Conservation (phyloP, 1,140 invertebrate genomes). For the Drosophila fuyamai region DNA sequence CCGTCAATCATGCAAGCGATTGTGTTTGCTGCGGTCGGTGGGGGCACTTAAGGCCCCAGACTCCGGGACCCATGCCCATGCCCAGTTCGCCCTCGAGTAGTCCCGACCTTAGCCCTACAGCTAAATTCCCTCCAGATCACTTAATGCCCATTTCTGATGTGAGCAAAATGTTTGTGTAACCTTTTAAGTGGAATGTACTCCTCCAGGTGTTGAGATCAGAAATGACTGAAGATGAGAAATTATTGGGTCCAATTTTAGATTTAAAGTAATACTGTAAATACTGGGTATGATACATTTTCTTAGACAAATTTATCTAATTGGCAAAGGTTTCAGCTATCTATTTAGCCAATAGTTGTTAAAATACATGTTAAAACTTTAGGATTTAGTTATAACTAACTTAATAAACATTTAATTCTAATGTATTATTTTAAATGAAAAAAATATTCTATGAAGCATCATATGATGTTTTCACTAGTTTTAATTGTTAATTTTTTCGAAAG, state of each 20-base stretch:
- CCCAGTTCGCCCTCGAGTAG: conserved; percentile 6
- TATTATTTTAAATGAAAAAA: too few relatives aligned
- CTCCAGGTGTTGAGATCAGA: conserved; percentile 15
- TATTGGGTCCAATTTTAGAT: too few relatives aligned
- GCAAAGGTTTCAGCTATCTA: too few relatives aligned
- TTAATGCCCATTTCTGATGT: conserved; percentile 32
- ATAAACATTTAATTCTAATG: too few relatives aligned
- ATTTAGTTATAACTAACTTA: too few relatives aligned
- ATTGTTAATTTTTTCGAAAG: neutral
- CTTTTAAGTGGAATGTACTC: conserved; percentile 33
- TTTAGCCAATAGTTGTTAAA: too few relatives aligned
- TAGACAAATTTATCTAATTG: too few relatives aligned
- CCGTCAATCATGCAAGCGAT: conserved; percentile 54
- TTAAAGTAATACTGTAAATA: neutral
- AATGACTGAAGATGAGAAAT: neutral
- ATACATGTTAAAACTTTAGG: too few relatives aligned
- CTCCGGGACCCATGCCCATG: neutral
- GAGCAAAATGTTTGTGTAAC: conserved; percentile 24
- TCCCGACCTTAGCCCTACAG: conserved; percentile 5
- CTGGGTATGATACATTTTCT: too few relatives aligned
- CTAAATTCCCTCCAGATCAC: conserved; percentile 10
- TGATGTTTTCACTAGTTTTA: neutral
- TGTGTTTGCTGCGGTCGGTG: conserved; percentile 42
- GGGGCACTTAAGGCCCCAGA: conserved; percentile 31
- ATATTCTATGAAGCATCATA: too few relatives aligned